Evolutionary conservation across 2,888 invertebrate species (phyloP), one percentile per base, ranked within the genome.

Genomic region (Trissolcus japonicus): DNA sequence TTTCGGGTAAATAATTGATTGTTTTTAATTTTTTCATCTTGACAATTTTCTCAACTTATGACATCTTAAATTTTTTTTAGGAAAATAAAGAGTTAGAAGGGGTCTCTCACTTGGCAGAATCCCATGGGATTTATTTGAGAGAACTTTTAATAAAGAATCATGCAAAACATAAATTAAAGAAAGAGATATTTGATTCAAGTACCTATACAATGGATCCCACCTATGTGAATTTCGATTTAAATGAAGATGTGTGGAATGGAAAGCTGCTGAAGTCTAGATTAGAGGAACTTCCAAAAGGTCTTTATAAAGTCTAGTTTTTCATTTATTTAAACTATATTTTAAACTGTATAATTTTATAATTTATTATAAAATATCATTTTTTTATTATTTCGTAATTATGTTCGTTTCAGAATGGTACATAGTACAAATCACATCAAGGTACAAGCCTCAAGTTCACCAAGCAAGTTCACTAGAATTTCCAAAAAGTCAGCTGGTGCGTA

Each of bases 371-470:
- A 50, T 17, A 50, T 40, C 29, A 55, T 48, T 57, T 25, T 16
- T 51, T 7, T 16, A 25, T 19, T 16, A 59, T n/a, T 6, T 46
- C 17, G n/a, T 16, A 43, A n/a, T 61, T 29, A 17, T 41, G 50
- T 46, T 73, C 63, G 48, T 59, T 56, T 72, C 54, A 87, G 89
- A 89, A 71, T 89, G 89, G 89, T 86, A 88, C 51, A 78, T 87
- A 56, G 72, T 88, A 17, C 89, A 89, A 80, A 50, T 89, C 2
- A 89, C 87, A n/a, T 67, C 78, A 9, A 83, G 82, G 19, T 84
- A 87, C 40, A 81, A 84, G 40, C 79, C 80, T 17, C 74, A 79
- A 35, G 14, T 46, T 40, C 79, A 79, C 25, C 59, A 75, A 53
- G 41, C 79, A 29, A 65, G 67, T 19, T 9, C 60, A 11, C 62